Evolutionary conservation across 2,797 vertebrate species (phyloP), one percentile per base, ranked within the genome.

Genomic region (Pseudotriccus pelzelni): DNA sequence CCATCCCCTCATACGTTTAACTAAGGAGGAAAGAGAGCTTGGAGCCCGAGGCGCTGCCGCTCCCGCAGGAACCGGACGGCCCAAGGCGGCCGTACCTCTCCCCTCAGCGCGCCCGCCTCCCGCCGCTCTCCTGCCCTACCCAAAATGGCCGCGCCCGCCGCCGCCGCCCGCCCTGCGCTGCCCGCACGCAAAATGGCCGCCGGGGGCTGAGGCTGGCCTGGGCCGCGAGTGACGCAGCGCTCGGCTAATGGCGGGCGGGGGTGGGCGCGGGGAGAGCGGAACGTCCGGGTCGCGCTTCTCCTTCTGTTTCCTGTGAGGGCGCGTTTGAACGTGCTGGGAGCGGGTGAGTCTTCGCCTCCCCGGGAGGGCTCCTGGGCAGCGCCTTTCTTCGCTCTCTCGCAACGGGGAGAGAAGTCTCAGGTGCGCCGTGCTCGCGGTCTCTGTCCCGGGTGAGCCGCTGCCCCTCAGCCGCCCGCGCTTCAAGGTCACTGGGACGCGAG

Each of bases 341-440:
- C 0, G 50, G 37, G 72, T 25, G 50, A 5, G 10, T 16, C 0
- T 0, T 58, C 0, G 3, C 1, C 1, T 16, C 0, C 0, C 0
- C 0, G 6, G 8, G 21, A 17, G 3, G 11, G 32, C 0, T 27
- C 6, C 9, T 0, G 3, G 11, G 25, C 2, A 9, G 53, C 3
- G 1, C 22, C 2, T 37, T 14, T 1, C 10, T 39, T 39, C 1
- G 1, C 1, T 10, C 0, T 24, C 24, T 39, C 2, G 1, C 6
- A 3, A 9, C 5, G 3, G 0, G 56, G 6, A 9, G 14, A 8
- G 25, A 12, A 11, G 12, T 7, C 3, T 18, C 2, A 2, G 43
- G 68, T 21, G 62, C 2, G 43, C 22, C 1, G 11, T 24, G 13
- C 5, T 7, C 30, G 6, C 4, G 20, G 17, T 24, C 9, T 5